These are phyloP conservation scores for Vicugna pacos DNA, from an alignment of 2,113 vertebrate species.

Conservation along the genomic window DNA sequence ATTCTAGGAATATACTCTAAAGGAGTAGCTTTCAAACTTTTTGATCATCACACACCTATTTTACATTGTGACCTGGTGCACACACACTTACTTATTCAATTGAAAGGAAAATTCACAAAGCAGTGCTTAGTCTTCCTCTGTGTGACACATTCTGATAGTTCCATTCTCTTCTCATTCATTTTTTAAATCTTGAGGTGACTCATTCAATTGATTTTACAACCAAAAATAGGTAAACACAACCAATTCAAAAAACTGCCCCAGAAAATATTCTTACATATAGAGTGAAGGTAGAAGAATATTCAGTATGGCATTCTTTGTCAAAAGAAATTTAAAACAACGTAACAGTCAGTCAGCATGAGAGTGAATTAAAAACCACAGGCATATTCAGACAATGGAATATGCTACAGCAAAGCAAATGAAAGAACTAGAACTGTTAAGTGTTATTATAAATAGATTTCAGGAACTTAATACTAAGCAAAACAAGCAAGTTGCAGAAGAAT, in stretches of 20 bases:
- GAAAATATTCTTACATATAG: slow-evolving; percentile 32
- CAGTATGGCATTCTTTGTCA: background rate
- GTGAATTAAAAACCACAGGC: background rate
- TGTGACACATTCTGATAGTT: slow-evolving; percentile 58
- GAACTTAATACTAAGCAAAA: slow-evolving; percentile 55
- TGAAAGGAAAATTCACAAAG: slow-evolving; percentile 58
- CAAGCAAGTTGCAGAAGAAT: slow-evolving; percentile 33
- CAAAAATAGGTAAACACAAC: slow-evolving; percentile 50
- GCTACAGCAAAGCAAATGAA: background rate
- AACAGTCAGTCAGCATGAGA: background rate
- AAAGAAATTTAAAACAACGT: slow-evolving; percentile 49
- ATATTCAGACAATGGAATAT: slow-evolving; percentile 28
- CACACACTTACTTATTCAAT: slow-evolving; percentile 31
- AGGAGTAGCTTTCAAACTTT: background rate
- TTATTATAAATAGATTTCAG: slow-evolving; percentile 14
- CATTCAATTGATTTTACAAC: slow-evolving; percentile 67
- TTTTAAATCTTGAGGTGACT: slow-evolving; percentile 57
- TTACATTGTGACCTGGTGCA: slow-evolving; percentile 23
- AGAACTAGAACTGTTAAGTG: background rate
- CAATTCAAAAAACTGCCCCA: slow-evolving; percentile 39
- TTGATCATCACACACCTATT: slow-evolving; percentile 18
- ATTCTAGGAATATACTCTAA: background rate
- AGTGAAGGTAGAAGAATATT: background rate
- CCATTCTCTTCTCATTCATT: slow-evolving; percentile 60
- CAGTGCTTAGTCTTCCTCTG: slow-evolving; percentile 45